A percentile compares a stretch with the other conserved stretches of the same genome.
These are phyloP conservation scores for Corythornis madagascariensis DNA, from an alignment of 2,113 vertebrate genomes.

Conservation along the genomic window DNA sequence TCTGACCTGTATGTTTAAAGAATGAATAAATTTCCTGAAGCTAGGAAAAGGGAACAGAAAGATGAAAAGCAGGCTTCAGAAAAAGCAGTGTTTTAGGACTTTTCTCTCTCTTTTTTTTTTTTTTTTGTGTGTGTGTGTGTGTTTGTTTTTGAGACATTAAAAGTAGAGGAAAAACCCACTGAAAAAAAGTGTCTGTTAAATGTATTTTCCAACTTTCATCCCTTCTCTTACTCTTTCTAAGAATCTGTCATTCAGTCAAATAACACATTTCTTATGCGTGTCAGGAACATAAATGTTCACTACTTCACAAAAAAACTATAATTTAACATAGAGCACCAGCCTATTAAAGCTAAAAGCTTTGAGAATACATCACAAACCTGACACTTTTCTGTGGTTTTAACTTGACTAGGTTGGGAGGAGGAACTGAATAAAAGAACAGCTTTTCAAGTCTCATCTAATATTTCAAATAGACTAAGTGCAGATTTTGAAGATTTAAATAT, in stretches of 20 bases:
- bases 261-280: background rate
- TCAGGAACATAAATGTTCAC: conserved; percentile 33
- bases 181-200: background rate
- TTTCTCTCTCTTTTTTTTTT: no score
- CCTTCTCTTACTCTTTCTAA: background rate
- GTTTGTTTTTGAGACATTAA: background rate
- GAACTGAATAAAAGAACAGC: conserved; percentile 23
- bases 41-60: background rate
- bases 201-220: background rate
- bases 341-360: conserved; percentile 62
- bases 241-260: conserved; percentile 29
- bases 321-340: conserved; percentile 34
- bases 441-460: conserved; percentile 14
- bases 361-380: conserved; percentile 52
- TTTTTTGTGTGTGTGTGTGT: no score
- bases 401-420: background rate
- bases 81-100: background rate
- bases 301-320: conserved; percentile 39
- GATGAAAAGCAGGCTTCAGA: background rate
- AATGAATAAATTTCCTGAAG: background rate
- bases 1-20: background rate
- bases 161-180: background rate
- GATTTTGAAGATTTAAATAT: conserved; percentile 55
- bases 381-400: conserved; percentile 37
- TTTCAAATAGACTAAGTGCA: conserved; percentile 35